A percentile compares a stretch with the other conserved stretches of the same genome.
Evolutionary conservation across 2,888 invertebrate genomes (phyloP).

Genomic region (Diarsia mendica): DNA sequence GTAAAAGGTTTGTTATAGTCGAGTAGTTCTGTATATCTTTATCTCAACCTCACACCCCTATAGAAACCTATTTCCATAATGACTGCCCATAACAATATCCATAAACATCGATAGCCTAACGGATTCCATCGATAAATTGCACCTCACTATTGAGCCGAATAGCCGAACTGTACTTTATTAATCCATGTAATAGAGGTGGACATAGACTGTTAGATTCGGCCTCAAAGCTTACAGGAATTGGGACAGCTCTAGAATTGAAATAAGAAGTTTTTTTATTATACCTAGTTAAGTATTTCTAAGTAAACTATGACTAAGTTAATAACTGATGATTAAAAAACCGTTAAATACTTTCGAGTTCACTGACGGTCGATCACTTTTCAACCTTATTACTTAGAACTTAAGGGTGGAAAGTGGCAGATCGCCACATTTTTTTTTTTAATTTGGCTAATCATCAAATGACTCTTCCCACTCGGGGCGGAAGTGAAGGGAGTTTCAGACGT

Average conservation of each 20-base stretch:
- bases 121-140: slow-evolving; percentile 53
- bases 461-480: too few relatives aligned
- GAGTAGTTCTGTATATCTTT: background rate
- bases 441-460: too few relatives aligned
- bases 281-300: background rate
- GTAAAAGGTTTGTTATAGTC: too few relatives aligned
- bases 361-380: too few relatives aligned
- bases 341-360: background rate
- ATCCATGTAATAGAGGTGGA: slow-evolving; percentile 35
- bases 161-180: slow-evolving; percentile 57
- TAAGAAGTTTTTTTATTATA: slow-evolving; percentile 4
- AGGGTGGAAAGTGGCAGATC: too few relatives aligned
- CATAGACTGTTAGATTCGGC: slow-evolving; percentile 36
- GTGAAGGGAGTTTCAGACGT: too few relatives aligned
- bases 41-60: slow-evolving; percentile 39
- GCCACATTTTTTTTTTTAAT: too few relatives aligned
- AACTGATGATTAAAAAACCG: background rate
- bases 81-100: slow-evolving; percentile 28
- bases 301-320: background rate
- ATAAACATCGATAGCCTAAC: slow-evolving; percentile 55
- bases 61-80: slow-evolving; percentile 42
- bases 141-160: slow-evolving; percentile 46
- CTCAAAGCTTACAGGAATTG: slow-evolving; percentile 8
- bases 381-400: too few relatives aligned
- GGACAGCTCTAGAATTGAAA: slow-evolving; percentile 21